Conservation (phyloP, 2,888 invertebrate species). For the Apeira syringaria region DNA sequence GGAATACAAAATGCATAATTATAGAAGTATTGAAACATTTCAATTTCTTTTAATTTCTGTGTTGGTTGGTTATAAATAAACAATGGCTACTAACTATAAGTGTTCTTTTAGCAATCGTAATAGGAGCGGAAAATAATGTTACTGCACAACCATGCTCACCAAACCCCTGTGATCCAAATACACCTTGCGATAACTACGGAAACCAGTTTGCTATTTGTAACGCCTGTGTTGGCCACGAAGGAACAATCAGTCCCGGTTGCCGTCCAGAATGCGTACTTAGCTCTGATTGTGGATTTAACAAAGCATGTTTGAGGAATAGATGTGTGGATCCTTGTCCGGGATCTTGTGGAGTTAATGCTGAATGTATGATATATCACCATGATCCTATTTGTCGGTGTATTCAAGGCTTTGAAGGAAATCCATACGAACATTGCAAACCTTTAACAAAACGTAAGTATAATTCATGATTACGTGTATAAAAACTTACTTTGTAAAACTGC, state of each 20-base stretch:
- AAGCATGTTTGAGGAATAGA: conserved; percentile 88
- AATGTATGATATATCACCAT: conserved; percentile 88
- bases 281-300: conserved; percentile 91
- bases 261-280: conserved; percentile 92
- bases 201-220: conserved; percentile 91
- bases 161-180: conserved; percentile 89
- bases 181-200: conserved; percentile 87
- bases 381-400: conserved; percentile 89
- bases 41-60: too few relatives aligned
- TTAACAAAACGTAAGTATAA: conserved; percentile 78
- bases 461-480: neutral
- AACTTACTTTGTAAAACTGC: conserved; percentile 1
- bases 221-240: conserved; percentile 88
- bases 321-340: conserved; percentile 92
- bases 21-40: too few relatives aligned
- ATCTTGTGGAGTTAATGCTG: conserved; percentile 89
- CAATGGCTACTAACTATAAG: neutral
- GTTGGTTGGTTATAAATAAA: too few relatives aligned
- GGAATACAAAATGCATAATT: too few relatives aligned
- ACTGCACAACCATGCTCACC: conserved; percentile 89
- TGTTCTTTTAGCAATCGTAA: conserved; percentile 69
- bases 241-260: conserved; percentile 88
- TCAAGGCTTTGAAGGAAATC: conserved; percentile 88
- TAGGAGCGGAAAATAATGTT: conserved; percentile 80
- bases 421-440: conserved; percentile 89